Conservation (phyloP, 30 jellyfish, hydroid and myxozoan species). For the Calvadosia cruxmelitensis region DNA sequence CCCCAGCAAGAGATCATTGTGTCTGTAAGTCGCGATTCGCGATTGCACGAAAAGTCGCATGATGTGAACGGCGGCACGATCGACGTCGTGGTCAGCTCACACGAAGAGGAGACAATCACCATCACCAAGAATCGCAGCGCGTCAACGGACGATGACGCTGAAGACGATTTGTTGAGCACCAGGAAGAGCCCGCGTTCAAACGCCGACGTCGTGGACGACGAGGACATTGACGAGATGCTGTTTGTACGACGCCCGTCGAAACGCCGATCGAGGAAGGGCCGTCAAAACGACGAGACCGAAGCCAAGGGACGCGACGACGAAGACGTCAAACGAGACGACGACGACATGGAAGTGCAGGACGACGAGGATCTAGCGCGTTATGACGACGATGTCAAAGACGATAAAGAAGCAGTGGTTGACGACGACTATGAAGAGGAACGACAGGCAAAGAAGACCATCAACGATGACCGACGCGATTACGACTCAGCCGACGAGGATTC, state of each 20-base stretch:
- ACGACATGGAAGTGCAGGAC: neutral
- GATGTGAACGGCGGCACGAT: neutral
- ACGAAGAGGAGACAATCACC: neutral
- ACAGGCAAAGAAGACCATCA: neutral
- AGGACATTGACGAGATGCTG: neutral
- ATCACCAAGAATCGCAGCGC: neutral
- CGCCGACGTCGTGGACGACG: conserved; percentile 10
- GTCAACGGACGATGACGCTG: neutral
- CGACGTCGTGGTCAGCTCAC: neutral
- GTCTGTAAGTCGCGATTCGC: neutral
- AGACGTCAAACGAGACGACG: neutral
- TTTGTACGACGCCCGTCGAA: neutral
- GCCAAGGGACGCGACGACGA: conserved; percentile 1
- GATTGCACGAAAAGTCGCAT: neutral
- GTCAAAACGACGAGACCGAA: neutral
- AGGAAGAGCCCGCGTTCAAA: neutral
- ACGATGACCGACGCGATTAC: conserved; percentile 2
- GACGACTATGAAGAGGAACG: neutral
- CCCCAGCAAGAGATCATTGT: neutral
- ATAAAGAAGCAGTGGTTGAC: neutral
- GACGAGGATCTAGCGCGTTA: neutral
- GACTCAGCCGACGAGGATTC: conserved; percentile 19
- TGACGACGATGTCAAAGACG: neutral
- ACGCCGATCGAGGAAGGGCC: conserved; percentile 3
- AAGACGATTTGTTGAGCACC: neutral